A percentile compares a stretch with the other conserved stretches of the same genome.
Conservation (phyloP, 1,140 invertebrate species). For the Orchesella cincta region DNA sequence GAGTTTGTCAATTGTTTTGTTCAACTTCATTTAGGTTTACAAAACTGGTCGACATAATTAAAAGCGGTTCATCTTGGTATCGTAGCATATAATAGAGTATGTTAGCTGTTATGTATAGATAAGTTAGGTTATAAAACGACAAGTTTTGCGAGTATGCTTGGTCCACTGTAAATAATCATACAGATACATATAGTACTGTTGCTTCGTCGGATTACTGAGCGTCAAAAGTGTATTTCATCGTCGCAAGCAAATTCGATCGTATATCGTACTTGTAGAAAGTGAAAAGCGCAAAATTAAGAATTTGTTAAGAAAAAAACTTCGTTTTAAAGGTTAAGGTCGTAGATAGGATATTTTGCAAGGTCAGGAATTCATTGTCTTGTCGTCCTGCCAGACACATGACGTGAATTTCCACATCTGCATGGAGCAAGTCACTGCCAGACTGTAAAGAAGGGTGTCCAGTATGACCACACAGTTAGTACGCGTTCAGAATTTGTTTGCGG, state of each 20-base stretch:
- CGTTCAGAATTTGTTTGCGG: not conserved
- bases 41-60: no score
- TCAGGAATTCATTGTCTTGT: not conserved
- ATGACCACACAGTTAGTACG: not conserved
- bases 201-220: no score
- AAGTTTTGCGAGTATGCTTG: constrained; percentile 6
- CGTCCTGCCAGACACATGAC: not conserved
- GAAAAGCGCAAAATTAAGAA: not conserved
- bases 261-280: no score
- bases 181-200: constrained; percentile 5
- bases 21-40: no score
- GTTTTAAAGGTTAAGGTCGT: not conserved
- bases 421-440: constrained; percentile 51
- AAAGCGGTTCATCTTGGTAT: no score
- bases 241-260: no score
- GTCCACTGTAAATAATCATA: constrained; percentile 11
- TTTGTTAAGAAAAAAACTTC: constrained; percentile 3
- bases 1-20: no score
- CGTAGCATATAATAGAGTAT: no score
- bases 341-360: constrained; percentile 21
- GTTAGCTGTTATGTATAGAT: not conserved
- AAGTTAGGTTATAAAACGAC: not conserved
- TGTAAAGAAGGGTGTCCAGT: constrained; percentile 45
- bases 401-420: constrained; percentile 25
- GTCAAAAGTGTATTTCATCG: not conserved